Evolutionary conservation across 2,888 invertebrate genomes (phyloP), one percentile per base, ranked within the genome.

Genomic region (Myopa testacea): DNA sequence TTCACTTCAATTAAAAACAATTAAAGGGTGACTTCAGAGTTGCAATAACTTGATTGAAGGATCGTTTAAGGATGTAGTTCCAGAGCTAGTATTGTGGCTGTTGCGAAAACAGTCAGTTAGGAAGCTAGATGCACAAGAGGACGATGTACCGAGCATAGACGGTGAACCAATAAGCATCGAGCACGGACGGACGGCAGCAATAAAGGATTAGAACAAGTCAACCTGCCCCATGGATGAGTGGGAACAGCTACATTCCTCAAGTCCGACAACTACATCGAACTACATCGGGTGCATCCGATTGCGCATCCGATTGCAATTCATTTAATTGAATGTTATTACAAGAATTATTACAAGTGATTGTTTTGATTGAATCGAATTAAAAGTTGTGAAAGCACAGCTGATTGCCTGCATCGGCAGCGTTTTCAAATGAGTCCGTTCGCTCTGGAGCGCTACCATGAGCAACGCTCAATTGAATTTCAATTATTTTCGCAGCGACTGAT

Each of bases 361-460:
- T 83, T 86, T 87, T 88, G 88, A 88, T 88, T 88, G 88, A 88
- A 88, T 88, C 88, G 88, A 88, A 88, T 88, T 88, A 87, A 87
- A 88, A 88, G 65, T 38, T 58, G 16, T 58, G 58, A 16, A 12
- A 37, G n/a, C 19, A 26, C 19, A 5, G 34, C 73, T 80, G 60
- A 76, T 80, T 81, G 77, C 77, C 60, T 60, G 65, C 60, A 7
- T 75, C 34, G 77, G 76, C 80, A 75, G 79, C 71, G 77, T 79
- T 79, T 79, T 80, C 78, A 80, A 80, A 76, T 78, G 80, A 26
- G 34, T 38, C 34, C 45, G 26, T 26, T n/a, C 62, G 37, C 63
- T 16, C 26, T 52, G 50, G 26, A 45, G 16, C 62, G 16, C 34
- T 38, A 19, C 4, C 45, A 26, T 26, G 26, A 26, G 26, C 26